A percentile compares a stretch with the other conserved stretches of the same genome.
These are phyloP conservation scores for Parazoanthus swiftii DNA, from an alignment of 92 coral and sea anemone genomes.

Conservation along the genomic window DNA sequence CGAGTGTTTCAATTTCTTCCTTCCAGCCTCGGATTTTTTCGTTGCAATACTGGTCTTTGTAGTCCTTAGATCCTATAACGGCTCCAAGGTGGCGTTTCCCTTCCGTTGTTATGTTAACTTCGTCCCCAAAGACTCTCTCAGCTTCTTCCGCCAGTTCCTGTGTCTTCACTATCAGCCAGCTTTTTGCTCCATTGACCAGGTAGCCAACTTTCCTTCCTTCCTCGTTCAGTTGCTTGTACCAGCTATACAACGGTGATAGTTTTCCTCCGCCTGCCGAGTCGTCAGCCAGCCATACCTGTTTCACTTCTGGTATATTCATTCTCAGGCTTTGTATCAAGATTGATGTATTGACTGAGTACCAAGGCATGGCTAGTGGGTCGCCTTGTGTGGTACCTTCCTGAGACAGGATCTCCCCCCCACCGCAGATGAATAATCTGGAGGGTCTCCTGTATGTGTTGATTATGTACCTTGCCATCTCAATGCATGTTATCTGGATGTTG, in stretches of 20 bases:
- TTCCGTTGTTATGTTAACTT: constrained; percentile 49
- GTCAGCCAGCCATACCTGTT: constrained; percentile 36
- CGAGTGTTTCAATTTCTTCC: constrained; percentile 42
- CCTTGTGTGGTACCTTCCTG: constrained; percentile 42
- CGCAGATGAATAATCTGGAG: constrained; percentile 52
- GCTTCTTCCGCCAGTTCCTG: constrained; percentile 33
- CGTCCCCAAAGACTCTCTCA: constrained; percentile 32
- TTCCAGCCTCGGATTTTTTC: constrained; percentile 42
- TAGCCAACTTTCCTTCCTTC: constrained; percentile 59
- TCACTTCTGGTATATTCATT: constrained; percentile 44
- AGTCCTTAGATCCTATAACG: constrained; percentile 51
- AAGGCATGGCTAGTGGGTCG: constrained; percentile 56
- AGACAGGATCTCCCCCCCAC: constrained; percentile 50
- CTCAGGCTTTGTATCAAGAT: constrained; percentile 54
- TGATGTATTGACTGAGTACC: constrained; percentile 61
- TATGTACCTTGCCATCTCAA: constrained; percentile 23
- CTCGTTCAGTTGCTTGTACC: constrained; percentile 44
- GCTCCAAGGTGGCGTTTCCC: constrained; percentile 57
- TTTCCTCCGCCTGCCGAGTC: constrained; percentile 50
- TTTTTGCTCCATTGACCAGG: constrained; percentile 51
- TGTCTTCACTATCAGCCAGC: constrained; percentile 5
- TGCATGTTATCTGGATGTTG: constrained; percentile 15
- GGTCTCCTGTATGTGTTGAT: constrained; percentile 41
- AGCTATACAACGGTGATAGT: constrained; percentile 26
- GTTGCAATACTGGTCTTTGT: constrained; percentile 48